Percentiles rank a stretch among this genome's conserved stretches.
Conservation (phyloP, 2,888 invertebrate genomes). For the Macaria liturata region DNA sequence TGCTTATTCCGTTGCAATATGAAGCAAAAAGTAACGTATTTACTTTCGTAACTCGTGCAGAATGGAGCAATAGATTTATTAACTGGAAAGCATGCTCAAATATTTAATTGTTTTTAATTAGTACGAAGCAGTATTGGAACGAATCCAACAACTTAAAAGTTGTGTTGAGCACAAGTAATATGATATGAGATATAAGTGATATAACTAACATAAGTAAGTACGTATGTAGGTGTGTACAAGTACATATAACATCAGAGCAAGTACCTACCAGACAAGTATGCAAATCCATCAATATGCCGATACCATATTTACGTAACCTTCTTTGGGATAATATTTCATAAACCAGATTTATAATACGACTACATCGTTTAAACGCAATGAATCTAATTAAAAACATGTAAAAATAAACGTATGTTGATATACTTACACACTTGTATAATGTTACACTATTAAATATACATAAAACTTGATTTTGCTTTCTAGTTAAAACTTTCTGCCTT, state of each 20-base stretch:
- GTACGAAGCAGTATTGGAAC: too few species aligned
- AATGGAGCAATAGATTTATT: too few species aligned
- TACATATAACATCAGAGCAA: too few species aligned
- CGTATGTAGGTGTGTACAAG: too few species aligned
- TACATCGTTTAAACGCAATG: constrained; percentile 14
- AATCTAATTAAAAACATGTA: constrained; percentile 19
- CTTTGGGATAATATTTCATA: constrained; percentile 11
- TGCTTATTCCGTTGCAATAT: constrained; percentile 29
- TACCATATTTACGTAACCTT: constrained; percentile 22
- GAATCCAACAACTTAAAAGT: too few species aligned
- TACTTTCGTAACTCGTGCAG: neutral
- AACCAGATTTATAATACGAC: constrained; percentile 15
- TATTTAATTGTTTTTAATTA: too few species aligned
- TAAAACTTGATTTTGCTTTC: constrained; percentile 25
- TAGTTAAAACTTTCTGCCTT: constrained; percentile 28
- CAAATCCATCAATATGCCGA: constrained; percentile 28
- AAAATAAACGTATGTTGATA: constrained; percentile 12
- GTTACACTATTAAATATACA: constrained; percentile 11
- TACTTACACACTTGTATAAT: constrained; percentile 8
- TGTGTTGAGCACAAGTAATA: too few species aligned
- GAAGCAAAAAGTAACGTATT: constrained; percentile 26
- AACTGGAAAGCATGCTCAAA: too few species aligned
- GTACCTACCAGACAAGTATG: neutral
- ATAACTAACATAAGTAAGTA: too few species aligned
- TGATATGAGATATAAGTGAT: too few species aligned